A percentile compares a stretch with the other conserved stretches of the same genome.
These are phyloP conservation scores for Drosophila guanche DNA, from an alignment of 1,140 invertebrate species.

Conservation along the genomic window DNA sequence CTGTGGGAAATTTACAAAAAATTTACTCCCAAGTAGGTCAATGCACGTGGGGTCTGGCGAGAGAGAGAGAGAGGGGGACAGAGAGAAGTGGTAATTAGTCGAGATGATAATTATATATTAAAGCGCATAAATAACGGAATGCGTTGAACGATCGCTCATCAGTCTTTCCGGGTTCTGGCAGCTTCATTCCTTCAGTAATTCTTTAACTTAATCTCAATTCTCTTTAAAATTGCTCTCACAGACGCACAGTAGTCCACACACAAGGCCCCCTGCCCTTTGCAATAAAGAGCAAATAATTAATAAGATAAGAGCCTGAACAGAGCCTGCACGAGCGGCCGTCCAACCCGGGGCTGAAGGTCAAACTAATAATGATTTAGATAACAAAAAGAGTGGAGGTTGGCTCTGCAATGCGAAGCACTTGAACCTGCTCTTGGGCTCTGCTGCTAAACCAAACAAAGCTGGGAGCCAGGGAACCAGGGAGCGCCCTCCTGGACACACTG, in stretches of 20 bases:
- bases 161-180: neutral
- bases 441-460: conserved; percentile 76
- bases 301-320: conserved; percentile 72
- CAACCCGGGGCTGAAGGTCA: conserved; percentile 73
- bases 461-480: too few relatives aligned
- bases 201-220: neutral
- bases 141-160: conserved; percentile 14
- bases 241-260: conserved; percentile 67
- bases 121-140: conserved; percentile 20
- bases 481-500: conserved; percentile 31
- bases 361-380: conserved; percentile 82
- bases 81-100: conserved; percentile 36
- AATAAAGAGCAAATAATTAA: conserved; percentile 69
- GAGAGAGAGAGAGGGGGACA: too few relatives aligned
- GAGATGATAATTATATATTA: conserved; percentile 5
- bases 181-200: neutral
- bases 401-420: conserved; percentile 37
- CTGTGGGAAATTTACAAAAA: conserved; percentile 32
- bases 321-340: conserved; percentile 39
- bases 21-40: conserved; percentile 52
- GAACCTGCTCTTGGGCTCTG: conserved; percentile 45
- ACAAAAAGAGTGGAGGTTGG: conserved; percentile 43
- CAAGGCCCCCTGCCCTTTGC: conserved; percentile 5
- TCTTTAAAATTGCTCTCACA: conserved; percentile 4
- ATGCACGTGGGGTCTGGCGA: conserved; percentile 27